Evolutionary conservation across 2,888 invertebrate species (phyloP).

Genomic region (Lithophane leautieri): DNA sequence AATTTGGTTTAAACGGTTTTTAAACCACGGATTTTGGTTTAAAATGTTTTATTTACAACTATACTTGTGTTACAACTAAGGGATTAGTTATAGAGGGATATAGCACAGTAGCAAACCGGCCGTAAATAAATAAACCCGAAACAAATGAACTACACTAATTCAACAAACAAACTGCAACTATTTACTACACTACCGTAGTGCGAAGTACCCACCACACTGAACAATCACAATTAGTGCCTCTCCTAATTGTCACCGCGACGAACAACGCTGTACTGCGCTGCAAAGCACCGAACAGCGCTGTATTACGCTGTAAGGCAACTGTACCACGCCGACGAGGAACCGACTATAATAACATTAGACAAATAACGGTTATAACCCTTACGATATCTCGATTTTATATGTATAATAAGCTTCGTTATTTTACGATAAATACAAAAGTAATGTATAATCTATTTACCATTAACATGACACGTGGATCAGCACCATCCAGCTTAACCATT

Average conservation of each 20-base stretch:
- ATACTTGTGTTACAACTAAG: background rate
- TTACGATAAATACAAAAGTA: too few species aligned
- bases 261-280: background rate
- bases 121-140: constrained; percentile 20
- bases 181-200: background rate
- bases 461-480: too few species aligned
- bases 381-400: too few species aligned
- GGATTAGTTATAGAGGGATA: background rate
- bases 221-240: constrained; percentile 30
- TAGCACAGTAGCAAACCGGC: background rate
- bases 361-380: too few species aligned
- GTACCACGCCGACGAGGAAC: background rate
- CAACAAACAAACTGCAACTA: constrained; percentile 11
- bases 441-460: too few species aligned
- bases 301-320: constrained; percentile 1
- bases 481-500: too few species aligned
- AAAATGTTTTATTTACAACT: too few species aligned
- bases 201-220: background rate
- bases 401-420: too few species aligned
- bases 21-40: too few species aligned
- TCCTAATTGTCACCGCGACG: constrained; percentile 22
- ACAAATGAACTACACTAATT: constrained; percentile 11
- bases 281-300: too few species aligned
- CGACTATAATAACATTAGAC: too few species aligned
- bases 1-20: too few species aligned